phyloP scores from a whole-genome alignment of 2,797 vertebrate genomes.

The Pristis pectinata region DNA sequence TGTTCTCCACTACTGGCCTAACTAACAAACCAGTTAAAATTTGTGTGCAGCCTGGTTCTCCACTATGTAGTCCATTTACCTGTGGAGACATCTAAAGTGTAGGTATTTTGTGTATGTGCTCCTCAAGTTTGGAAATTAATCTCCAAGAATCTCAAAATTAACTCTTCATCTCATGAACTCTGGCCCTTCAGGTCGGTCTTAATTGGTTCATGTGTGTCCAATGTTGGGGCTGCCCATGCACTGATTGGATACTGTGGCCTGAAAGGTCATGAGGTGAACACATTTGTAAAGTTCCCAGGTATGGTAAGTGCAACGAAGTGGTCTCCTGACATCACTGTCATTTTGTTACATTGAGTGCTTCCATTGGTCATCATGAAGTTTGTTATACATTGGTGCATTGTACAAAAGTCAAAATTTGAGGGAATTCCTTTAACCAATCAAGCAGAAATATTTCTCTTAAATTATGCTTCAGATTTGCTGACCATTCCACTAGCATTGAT shows the following conservation, averaged over 20 bases:
- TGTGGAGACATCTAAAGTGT: not conserved
- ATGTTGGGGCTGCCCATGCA: no score
- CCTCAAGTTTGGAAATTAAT: no score
- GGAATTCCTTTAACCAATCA: not conserved
- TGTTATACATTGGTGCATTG: not conserved
- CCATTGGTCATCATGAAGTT: not conserved
- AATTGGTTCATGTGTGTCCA: no score
- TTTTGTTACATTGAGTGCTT: not conserved
- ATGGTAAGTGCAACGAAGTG: not conserved
- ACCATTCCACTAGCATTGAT: not conserved
- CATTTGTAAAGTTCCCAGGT: no score
- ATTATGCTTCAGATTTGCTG: not conserved
- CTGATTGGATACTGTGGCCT: no score
- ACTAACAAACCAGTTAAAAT: not conserved
- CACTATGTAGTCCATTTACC: not conserved
- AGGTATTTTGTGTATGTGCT: not conserved
- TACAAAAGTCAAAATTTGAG: not conserved
- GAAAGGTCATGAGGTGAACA: no score
- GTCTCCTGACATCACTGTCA: not conserved
- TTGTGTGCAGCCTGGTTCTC: not conserved
- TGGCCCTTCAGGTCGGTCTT: no score
- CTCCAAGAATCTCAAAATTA: no score
- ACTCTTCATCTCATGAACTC: no score
- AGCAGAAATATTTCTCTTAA: no score
- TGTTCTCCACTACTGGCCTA: not conserved